Evolutionary conservation across 2,113 vertebrate genomes (phyloP), one percentile per base, ranked within the genome.

Genomic region (Bombycilla garrulus): DNA sequence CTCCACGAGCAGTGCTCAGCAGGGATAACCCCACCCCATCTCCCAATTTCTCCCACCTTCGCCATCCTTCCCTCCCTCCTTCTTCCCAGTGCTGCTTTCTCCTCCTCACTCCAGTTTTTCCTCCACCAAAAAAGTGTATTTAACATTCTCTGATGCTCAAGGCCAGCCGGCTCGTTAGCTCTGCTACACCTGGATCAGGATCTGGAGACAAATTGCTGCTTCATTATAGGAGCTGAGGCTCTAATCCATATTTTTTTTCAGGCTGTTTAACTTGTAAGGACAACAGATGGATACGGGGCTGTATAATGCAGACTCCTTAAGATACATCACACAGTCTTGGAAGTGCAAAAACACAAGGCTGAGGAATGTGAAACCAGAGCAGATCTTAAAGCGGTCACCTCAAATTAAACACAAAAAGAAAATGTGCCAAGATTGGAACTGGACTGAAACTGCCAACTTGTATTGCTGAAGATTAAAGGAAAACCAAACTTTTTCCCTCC

Each of bases 141-240:
- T 94, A 96, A 81, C 92, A 96, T 93, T 96, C 94, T 84, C 73
- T 88, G 65, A 73, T 64, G 90, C 83, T 94, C 93, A 88, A 97
- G 97, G 96, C 94, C 94, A 97, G 93, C 36, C 74, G 7, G 90
- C 94, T 96, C 89, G 72, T 97, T 96, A 96, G 92, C 94, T 93
- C 74, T 80, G 79, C 92, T 96, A 89, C 74, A 97, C 96, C 96
- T 97, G 91, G 90, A 96, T 96, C 95, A 95, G 81, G 90, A 95
- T 91, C 95, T 92, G 48, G 65, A 97, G 95, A 97, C 95, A 98
- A 97, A 98, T 86, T 95, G 95, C 92, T 93, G 82, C 96, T 97
- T 98, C 97, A 97, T 98, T 98, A 97, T 6, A 86, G 92, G 86
- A 97, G 86, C 96, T 61, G 87, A 97, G 77, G 86, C 90, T 97